Conservation (phyloP, 2,113 vertebrate genomes). For the Planiliza haematocheilus region DNA sequence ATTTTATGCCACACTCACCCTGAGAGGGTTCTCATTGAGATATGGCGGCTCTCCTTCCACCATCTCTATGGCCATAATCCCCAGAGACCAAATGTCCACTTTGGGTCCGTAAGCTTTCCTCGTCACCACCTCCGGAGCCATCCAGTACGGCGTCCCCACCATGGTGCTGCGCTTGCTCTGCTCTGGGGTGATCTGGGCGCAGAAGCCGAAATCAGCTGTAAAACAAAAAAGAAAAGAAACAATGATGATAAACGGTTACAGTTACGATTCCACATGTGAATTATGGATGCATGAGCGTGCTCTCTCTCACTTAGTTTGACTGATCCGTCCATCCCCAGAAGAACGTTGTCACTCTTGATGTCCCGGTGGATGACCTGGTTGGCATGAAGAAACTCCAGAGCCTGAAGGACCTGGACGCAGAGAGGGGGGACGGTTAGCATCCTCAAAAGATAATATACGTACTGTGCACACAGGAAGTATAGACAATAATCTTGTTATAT, state of each 20-base stretch:
- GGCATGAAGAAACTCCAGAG: conserved; percentile 94
- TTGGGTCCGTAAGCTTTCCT: conserved; percentile 98
- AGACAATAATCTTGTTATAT: too few relatives aligned
- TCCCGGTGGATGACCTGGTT: conserved; percentile 99
- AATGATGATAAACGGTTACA: too few relatives aligned
- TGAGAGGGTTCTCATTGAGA: conserved; percentile 97
- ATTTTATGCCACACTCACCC: conserved; percentile 84
- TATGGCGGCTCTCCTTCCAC: conserved; percentile 98
- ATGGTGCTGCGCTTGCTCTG: conserved; percentile 98
- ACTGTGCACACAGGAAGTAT: background rate
- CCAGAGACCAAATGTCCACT: conserved; percentile 98
- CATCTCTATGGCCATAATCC: conserved; percentile 99
- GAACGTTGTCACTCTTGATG: conserved; percentile 98
- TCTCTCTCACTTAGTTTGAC: conserved; percentile 94
- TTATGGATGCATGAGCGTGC: background rate
- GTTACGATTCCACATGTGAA: background rate
- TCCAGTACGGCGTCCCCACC: conserved; percentile 98
- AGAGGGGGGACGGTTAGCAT: conserved; percentile 12
- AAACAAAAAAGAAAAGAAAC: conserved; percentile 14
- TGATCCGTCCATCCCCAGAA: conserved; percentile 97
- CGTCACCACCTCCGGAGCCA: conserved; percentile 98
- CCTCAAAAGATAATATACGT: background rate
- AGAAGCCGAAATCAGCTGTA: conserved; percentile 97
- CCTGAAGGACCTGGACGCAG: conserved; percentile 90
- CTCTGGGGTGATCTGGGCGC: conserved; percentile 98